Conservation (phyloP, 2,113 vertebrate species). For the Eclectus roratus region DNA sequence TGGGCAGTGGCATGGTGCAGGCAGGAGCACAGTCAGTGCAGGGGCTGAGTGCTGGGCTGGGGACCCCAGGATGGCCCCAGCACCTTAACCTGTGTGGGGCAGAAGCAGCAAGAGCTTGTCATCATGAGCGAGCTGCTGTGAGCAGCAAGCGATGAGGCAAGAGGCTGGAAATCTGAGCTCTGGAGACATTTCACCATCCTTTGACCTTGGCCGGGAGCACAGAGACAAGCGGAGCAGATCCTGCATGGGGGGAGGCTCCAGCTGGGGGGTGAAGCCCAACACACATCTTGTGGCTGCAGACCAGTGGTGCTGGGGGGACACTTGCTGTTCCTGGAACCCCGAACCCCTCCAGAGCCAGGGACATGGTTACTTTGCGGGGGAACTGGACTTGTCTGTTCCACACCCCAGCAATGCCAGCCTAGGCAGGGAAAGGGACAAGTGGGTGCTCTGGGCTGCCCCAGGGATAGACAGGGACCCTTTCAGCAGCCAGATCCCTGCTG, state of each 20-base stretch:
- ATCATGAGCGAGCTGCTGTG: rapidly evolving
- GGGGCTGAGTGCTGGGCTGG: background rate
- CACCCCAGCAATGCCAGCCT: rapidly evolving
- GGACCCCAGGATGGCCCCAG: background rate
- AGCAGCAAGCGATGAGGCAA: background rate
- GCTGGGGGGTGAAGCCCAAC: rapidly evolving
- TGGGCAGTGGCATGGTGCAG: background rate
- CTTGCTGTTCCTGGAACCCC: rapidly evolving
- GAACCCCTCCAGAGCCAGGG: background rate
- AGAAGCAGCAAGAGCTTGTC: background rate
- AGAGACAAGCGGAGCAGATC: background rate
- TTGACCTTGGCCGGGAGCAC: background rate
- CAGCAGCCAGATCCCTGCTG: background rate
- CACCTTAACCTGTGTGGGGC: rapidly evolving
- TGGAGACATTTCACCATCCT: background rate
- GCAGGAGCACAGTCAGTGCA: background rate
- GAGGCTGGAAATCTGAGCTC: conserved; percentile 34
- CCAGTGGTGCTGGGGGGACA: background rate
- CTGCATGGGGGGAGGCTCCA: background rate
- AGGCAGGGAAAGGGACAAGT: background rate
- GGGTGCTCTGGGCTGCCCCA: background rate
- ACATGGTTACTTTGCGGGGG: rapidly evolving
- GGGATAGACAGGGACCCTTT: background rate
- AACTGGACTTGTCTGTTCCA: background rate
- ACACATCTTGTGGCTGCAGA: rapidly evolving